phyloP scores from a whole-genome alignment of 2,113 vertebrate species.

The Clarias gariepinus region DNA sequence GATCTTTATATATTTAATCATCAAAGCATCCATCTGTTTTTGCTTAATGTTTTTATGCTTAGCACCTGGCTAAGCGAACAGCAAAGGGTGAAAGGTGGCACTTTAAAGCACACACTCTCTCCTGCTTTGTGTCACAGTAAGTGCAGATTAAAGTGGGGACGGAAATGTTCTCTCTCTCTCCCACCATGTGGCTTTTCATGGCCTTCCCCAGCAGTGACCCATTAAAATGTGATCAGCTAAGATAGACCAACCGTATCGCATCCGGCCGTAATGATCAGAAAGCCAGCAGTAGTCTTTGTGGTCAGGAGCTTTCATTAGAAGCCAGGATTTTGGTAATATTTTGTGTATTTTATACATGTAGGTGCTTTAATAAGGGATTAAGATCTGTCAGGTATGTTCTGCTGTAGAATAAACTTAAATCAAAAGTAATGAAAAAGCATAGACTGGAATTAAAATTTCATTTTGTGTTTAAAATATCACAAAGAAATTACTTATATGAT shows the following conservation, averaged over 20 bases:
- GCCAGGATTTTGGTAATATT: background rate
- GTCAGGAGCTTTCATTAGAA: constrained; percentile 9
- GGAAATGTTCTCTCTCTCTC: constrained; percentile 26
- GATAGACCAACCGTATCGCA: constrained; percentile 6
- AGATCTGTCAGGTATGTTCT: background rate
- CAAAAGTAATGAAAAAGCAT: background rate
- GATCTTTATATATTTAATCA: background rate
- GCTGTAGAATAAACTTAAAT: background rate
- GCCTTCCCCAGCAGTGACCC: constrained; percentile 19
- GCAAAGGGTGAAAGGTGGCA: constrained; percentile 23
- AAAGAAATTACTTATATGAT: background rate
- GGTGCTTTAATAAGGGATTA: background rate
- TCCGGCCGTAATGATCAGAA: constrained; percentile 35
- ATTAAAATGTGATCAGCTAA: constrained; percentile 41
- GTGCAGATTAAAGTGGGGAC: constrained; percentile 40
- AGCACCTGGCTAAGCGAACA: constrained; percentile 28
- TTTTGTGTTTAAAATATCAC: background rate
- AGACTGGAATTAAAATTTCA: background rate
- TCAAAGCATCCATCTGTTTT: constrained; percentile 41
- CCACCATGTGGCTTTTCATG: constrained; percentile 38
- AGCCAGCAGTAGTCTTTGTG: constrained; percentile 7
- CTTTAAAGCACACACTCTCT: constrained; percentile 38
- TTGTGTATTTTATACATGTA: background rate
- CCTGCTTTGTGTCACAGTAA: constrained; percentile 29
- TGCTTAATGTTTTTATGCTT: constrained; percentile 30